phyloP scores from a whole-genome alignment of 2,113 vertebrate species.

The Buteo buteo region DNA sequence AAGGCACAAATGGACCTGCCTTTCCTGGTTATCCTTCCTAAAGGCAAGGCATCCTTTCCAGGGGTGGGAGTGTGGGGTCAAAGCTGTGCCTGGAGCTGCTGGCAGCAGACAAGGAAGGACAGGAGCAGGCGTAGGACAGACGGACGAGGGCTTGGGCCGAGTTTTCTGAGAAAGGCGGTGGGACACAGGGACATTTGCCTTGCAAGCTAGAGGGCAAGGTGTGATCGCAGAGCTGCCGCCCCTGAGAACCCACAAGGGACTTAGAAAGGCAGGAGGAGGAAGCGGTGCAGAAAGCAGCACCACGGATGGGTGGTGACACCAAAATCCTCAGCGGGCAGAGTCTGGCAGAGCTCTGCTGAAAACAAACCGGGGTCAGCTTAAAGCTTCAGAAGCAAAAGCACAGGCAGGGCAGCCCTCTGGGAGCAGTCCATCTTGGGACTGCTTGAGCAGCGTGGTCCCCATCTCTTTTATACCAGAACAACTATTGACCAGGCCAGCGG shows the following conservation, averaged over 20 bases:
- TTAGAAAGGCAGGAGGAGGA: neutral
- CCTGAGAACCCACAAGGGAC: neutral
- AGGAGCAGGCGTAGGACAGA: neutral
- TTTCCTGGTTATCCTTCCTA: neutral
- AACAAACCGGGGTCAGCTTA: neutral
- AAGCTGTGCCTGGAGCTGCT: neutral
- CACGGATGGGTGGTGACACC: fast-evolving
- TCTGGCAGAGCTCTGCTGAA: neutral
- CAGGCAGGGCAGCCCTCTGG: neutral
- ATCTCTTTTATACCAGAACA: fast-evolving
- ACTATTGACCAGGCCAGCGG: fast-evolving
- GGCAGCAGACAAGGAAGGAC: neutral
- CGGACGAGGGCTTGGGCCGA: neutral
- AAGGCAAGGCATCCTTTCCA: neutral
- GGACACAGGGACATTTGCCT: fast-evolving
- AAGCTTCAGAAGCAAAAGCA: neutral
- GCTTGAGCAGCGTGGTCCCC: fast-evolving
- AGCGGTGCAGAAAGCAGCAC: no score
- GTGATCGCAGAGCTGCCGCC: neutral
- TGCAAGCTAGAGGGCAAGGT: neutral
- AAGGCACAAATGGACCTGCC: neutral
- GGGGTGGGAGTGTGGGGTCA: fast-evolving
- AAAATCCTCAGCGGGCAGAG: neutral
- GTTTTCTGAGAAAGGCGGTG: neutral
- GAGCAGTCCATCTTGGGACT: neutral